Percentiles rank a stretch among this genome's conserved stretches.
phyloP scores from a whole-genome alignment of 2,113 vertebrate species.

The Ptychochromis oligacanthus region DNA sequence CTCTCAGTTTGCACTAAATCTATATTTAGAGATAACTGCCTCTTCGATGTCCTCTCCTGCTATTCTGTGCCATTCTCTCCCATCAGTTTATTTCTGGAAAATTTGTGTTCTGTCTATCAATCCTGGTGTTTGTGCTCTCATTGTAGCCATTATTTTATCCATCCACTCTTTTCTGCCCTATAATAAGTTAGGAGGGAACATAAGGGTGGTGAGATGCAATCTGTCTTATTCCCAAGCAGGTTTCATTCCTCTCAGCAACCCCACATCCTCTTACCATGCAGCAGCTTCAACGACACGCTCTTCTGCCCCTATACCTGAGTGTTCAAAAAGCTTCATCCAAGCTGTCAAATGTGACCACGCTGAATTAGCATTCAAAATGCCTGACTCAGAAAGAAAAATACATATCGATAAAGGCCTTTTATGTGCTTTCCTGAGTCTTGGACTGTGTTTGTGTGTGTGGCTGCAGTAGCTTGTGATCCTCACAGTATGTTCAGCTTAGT shows the following conservation, averaged over 20 bases:
- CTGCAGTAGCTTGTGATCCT: constrained; percentile 35
- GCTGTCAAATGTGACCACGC: constrained; percentile 33
- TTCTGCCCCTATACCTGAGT: neutral
- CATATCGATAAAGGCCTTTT: constrained; percentile 40
- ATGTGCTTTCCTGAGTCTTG: constrained; percentile 39
- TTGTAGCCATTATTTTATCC: neutral
- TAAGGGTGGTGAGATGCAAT: constrained; percentile 18
- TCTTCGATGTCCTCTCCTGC: constrained; percentile 15
- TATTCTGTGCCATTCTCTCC: constrained; percentile 9
- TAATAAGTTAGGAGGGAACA: neutral
- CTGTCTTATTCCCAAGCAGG: constrained; percentile 5
- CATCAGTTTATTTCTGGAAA: constrained; percentile 46
- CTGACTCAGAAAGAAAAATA: constrained; percentile 26
- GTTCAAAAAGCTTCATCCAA: constrained; percentile 33
- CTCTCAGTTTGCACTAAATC: constrained; percentile 30
- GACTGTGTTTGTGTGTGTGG: neutral
- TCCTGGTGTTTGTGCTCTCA: neutral
- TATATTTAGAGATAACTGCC: constrained; percentile 60
- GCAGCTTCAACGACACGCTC: constrained; percentile 17
- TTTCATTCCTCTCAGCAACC: neutral
- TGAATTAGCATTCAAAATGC: constrained; percentile 31
- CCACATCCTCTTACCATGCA: constrained; percentile 14
- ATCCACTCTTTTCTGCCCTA: neutral
- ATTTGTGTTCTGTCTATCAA: constrained; percentile 7
- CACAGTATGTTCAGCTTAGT: constrained; percentile 52